These are phyloP conservation scores for Morinoia aosen DNA, from an alignment of 2,888 invertebrate species.

Conservation along the genomic window DNA sequence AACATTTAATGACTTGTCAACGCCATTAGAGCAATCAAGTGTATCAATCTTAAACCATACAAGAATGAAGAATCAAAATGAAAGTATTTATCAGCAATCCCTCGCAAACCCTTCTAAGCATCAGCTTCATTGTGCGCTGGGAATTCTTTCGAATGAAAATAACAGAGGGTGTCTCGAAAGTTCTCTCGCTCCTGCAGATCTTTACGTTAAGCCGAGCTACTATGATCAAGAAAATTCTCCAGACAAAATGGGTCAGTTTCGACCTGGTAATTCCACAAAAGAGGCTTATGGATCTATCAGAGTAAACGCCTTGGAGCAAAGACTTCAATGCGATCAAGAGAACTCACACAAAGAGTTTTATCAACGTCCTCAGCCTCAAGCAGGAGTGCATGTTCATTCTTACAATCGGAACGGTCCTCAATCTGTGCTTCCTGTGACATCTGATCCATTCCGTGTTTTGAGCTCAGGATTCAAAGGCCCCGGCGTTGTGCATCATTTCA, in stretches of 20 bases:
- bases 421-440: slow-evolving; percentile 15
- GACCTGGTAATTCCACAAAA: background rate
- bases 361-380: background rate
- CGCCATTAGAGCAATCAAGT: background rate
- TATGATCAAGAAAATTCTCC: slow-evolving; percentile 5
- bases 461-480: background rate
- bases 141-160: background rate
- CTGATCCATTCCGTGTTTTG: background rate
- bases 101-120: background rate
- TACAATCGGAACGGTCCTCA: slow-evolving; percentile 40
- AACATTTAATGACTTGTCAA: background rate
- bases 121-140: background rate
- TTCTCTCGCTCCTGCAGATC: background rate
- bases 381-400: slow-evolving; percentile 1
- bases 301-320: background rate
- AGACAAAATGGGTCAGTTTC: background rate
- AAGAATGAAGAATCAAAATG: background rate
- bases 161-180: background rate
- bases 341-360: slow-evolving; percentile 1
- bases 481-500: background rate
- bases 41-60: background rate
- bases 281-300: background rate
- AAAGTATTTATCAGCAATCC: background rate
- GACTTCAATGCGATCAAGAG: background rate
- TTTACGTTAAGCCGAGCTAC: background rate